Evolutionary conservation across 2,888 invertebrate genomes (phyloP).

Genomic region (Nomada ruficornis): DNA sequence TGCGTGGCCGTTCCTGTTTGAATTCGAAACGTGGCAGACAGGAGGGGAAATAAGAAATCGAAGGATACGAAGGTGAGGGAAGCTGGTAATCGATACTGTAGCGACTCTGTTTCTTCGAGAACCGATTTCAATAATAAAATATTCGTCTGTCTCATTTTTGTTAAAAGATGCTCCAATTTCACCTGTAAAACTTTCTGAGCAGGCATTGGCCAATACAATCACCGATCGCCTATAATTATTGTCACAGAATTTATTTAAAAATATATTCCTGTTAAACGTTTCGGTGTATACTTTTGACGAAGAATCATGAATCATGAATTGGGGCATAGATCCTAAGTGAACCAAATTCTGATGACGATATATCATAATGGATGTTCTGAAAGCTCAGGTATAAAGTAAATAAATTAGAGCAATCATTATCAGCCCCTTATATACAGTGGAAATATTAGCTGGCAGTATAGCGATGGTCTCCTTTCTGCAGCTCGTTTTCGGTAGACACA

Average conservation of each 20-base stretch:
- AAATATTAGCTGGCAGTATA: not conserved
- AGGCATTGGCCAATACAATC: no score
- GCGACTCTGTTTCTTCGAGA: slow-evolving; percentile 16
- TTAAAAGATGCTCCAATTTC: not conserved
- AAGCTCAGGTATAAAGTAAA: not conserved
- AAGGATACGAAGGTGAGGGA: not conserved
- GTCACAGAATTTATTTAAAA: not conserved
- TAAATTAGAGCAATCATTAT: not conserved
- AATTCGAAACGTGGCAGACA: not conserved
- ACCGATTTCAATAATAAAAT: slow-evolving; percentile 31
- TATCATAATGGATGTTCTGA: slow-evolving; percentile 13
- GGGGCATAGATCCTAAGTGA: slow-evolving; percentile 61
- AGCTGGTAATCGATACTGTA: slow-evolving; percentile 5
- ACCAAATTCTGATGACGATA: slow-evolving; percentile 35
- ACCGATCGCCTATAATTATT: not conserved
- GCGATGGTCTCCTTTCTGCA: slow-evolving; percentile 23
- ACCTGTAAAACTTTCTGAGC: not conserved
- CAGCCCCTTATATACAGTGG: not conserved
- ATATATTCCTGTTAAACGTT: not conserved
- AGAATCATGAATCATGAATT: slow-evolving; percentile 45
- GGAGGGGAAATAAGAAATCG: not conserved
- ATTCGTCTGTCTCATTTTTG: slow-evolving; percentile 11
- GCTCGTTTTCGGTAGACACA: slow-evolving; percentile 26
- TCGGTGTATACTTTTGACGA: not conserved
- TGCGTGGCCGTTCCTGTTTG: not conserved